These are phyloP conservation scores for Drosophila nigromelanica DNA, from an alignment of 1,140 invertebrate species.

Conservation along the genomic window DNA sequence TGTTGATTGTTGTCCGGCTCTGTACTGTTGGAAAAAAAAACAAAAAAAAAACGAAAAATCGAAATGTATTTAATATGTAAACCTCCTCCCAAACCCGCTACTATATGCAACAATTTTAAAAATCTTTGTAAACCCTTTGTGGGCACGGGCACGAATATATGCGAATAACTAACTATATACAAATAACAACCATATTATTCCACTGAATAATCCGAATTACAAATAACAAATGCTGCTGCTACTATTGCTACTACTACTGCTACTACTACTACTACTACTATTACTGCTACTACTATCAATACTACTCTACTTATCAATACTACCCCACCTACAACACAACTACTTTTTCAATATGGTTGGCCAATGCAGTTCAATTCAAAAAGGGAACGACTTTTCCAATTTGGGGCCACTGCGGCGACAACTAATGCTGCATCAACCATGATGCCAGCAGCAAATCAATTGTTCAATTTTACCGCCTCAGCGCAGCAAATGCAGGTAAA, in stretches of 20 bases:
- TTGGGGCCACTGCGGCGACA: conserved; percentile 37
- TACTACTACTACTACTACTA: background rate
- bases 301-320: background rate
- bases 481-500: conserved; percentile 65
- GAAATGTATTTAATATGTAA: conserved; percentile 2
- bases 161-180: background rate
- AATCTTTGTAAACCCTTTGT: conserved; percentile 8
- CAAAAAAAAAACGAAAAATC: background rate
- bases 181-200: too few species aligned
- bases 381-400: conserved; percentile 57
- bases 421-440: conserved; percentile 11
- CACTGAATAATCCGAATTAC: too few species aligned
- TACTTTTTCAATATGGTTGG: background rate
- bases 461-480: conserved; percentile 55
- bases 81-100: background rate
- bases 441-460: conserved; percentile 18
- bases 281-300: background rate
- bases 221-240: too few species aligned
- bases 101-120: background rate
- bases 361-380: conserved; percentile 17
- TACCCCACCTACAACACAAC: background rate
- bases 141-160: conserved; percentile 7
- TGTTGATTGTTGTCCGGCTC: conserved; percentile 57
- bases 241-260: background rate
- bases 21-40: conserved; percentile 21